These are phyloP conservation scores for Empis livida DNA, from an alignment of 2,888 invertebrate species.

Conservation along the genomic window DNA sequence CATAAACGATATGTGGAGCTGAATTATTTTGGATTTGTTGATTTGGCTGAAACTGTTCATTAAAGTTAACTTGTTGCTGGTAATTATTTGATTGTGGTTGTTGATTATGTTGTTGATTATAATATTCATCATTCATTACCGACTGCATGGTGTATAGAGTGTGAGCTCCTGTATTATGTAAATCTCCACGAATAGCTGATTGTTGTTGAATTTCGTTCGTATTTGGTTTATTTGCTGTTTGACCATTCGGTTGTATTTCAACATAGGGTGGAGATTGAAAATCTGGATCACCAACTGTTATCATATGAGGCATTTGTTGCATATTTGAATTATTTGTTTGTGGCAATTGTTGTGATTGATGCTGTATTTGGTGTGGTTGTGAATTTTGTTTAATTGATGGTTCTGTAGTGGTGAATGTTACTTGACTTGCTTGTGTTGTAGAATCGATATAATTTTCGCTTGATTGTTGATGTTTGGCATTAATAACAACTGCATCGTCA, in stretches of 20 bases:
- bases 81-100: no score
- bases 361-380: constrained; percentile 12
- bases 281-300: constrained; percentile 22
- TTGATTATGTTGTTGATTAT: not conserved
- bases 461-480: constrained; percentile 14
- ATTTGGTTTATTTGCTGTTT: constrained; percentile 4
- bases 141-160: not conserved
- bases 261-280: constrained; percentile 17
- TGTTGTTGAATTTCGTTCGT: not conserved
- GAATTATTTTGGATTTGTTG: no score
- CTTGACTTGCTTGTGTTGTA: constrained; percentile 4
- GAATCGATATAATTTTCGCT: constrained; percentile 8
- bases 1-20: no score
- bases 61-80: no score
- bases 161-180: constrained; percentile 2
- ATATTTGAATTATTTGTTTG: constrained; percentile 20
- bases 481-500: constrained; percentile 13
- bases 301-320: constrained; percentile 21
- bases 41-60: no score
- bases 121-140: not conserved
- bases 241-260: constrained; percentile 14
- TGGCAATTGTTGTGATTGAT: constrained; percentile 18
- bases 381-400: constrained; percentile 1
- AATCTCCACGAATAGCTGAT: constrained; percentile 8
- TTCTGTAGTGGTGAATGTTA: constrained; percentile 2